These are phyloP conservation scores for Polymixis lichenea DNA, from an alignment of 2,888 invertebrate genomes.

Conservation along the genomic window DNA sequence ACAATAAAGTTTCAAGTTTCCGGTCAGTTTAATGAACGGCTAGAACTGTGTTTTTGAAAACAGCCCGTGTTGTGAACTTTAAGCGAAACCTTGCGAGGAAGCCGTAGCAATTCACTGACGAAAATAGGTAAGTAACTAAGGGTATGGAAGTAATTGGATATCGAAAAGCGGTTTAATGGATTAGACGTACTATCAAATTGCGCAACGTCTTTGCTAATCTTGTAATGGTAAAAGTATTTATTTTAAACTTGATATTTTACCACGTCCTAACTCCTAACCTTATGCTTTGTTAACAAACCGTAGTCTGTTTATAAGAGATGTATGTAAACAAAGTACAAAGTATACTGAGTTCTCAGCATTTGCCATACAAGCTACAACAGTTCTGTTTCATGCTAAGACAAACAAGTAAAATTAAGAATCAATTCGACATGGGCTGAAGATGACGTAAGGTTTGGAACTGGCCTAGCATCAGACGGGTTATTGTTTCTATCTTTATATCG, in stretches of 20 bases:
- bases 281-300: neutral
- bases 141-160: constrained; percentile 77
- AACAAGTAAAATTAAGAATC: constrained; percentile 80
- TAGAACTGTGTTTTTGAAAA: constrained; percentile 67
- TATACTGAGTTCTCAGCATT: constrained; percentile 20
- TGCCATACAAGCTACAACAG: constrained; percentile 46
- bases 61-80: constrained; percentile 69
- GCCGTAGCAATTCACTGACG: constrained; percentile 71
- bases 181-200: constrained; percentile 57
- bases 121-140: constrained; percentile 78
- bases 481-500: constrained; percentile 69
- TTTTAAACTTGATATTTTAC: neutral
- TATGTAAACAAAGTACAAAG: constrained; percentile 7
- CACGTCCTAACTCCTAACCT: neutral
- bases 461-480: constrained; percentile 68
- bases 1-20: constrained; percentile 53
- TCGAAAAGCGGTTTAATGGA: constrained; percentile 62
- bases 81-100: constrained; percentile 78
- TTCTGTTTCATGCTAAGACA: constrained; percentile 68
- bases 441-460: constrained; percentile 78
- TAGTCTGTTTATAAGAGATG: neutral
- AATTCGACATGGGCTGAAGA: constrained; percentile 77
- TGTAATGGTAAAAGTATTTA: constrained; percentile 20
- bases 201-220: constrained; percentile 48
- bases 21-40: constrained; percentile 46